Percentiles rank a stretch among this genome's conserved stretches.
Evolutionary conservation across 2,888 invertebrate species (phyloP).

Genomic region (Cepaea hortensis): DNA sequence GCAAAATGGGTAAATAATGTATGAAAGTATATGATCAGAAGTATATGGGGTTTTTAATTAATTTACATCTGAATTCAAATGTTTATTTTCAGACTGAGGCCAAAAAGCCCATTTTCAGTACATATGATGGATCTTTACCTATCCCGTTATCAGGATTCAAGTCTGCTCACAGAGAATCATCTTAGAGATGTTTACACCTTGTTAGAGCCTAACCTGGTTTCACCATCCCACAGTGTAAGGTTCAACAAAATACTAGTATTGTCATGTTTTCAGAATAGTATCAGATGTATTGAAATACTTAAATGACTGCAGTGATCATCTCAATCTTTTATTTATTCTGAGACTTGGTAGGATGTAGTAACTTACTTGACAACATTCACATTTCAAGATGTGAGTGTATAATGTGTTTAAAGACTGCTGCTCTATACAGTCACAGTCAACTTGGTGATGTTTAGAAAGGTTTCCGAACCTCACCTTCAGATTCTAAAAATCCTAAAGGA

Average conservation of each 20-base stretch:
- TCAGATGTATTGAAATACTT: background rate
- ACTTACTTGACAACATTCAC: no score
- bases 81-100: conserved; percentile 58
- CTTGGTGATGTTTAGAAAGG: no score
- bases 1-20: no score
- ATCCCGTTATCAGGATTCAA: conserved; percentile 48
- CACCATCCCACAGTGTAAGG: conserved; percentile 81
- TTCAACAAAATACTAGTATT: background rate
- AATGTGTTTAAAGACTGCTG: no score
- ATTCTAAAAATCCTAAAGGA: no score
- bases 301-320: background rate
- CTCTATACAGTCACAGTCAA: no score
- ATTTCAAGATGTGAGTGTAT: no score
- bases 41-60: no score
- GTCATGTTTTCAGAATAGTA: background rate
- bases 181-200: conserved; percentile 78
- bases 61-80: no score
- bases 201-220: conserved; percentile 82
- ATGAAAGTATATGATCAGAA: no score
- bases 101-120: conserved; percentile 62
- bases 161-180: conserved; percentile 57
- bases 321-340: conserved; percentile 11
- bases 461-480: no score
- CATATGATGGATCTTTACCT: conserved; percentile 71
- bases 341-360: no score